Percentiles rank a stretch among this genome's conserved stretches.
Conservation (phyloP, 2,888 invertebrate genomes). For the Leptodirus hochenwartii region DNA sequence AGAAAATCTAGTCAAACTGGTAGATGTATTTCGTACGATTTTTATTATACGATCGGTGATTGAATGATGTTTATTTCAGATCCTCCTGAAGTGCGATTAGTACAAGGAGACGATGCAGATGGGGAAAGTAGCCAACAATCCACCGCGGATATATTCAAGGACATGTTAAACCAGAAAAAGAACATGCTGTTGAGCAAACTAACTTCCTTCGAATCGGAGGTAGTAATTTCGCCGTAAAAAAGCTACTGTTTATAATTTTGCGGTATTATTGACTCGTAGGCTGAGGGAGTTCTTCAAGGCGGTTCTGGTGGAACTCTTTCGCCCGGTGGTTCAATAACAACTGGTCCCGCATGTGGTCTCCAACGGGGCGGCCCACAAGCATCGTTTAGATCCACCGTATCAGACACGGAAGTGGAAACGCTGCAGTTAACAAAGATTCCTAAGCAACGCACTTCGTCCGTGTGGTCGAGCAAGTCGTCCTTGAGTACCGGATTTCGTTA, state of each 20-base stretch:
- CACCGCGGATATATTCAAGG: conserved; percentile 83
- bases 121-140: conserved; percentile 52
- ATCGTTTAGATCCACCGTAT: conserved; percentile 75
- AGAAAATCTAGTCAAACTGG: conserved; percentile 52
- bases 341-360: conserved; percentile 49
- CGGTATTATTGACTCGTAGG: no score
- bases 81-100: conserved; percentile 39
- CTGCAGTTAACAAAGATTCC: conserved; percentile 64
- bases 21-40: conserved; percentile 16
- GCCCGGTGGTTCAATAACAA: conserved; percentile 62
- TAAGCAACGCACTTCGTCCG: conserved; percentile 69
- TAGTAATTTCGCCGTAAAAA: no score
- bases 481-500: conserved; percentile 74
- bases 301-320: conserved; percentile 39
- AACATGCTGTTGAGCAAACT: conserved; percentile 72
- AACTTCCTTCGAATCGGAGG: conserved; percentile 81
- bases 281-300: conserved; percentile 45
- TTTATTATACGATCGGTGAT: no score
- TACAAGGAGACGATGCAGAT: conserved; percentile 42
- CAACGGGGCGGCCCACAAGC: conserved; percentile 55
- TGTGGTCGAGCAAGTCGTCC: conserved; percentile 86
- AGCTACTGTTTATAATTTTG: no score
- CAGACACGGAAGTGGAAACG: conserved; percentile 84
- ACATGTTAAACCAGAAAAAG: conserved; percentile 83
- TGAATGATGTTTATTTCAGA: conserved; percentile 20